A percentile compares a stretch with the other conserved stretches of the same genome.
phyloP scores from a whole-genome alignment of 2,113 vertebrate species.

The Lichenostomus cassidix region DNA sequence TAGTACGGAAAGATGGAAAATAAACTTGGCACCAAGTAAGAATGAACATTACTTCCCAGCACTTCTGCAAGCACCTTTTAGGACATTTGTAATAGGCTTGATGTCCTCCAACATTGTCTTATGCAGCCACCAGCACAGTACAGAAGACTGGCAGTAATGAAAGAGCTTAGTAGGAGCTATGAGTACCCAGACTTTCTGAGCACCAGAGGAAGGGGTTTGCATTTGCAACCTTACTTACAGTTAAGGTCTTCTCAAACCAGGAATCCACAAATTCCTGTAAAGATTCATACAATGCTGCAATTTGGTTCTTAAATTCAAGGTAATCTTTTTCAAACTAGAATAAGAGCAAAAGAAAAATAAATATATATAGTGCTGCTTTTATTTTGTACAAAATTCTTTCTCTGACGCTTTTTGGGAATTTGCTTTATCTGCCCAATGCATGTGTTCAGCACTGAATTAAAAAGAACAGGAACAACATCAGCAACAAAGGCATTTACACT shows the following conservation, averaged over 20 bases:
- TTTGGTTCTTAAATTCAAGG: conserved; percentile 78
- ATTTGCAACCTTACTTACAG: conserved; percentile 71
- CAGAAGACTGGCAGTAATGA: not conserved
- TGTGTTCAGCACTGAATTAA: not conserved
- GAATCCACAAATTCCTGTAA: conserved; percentile 78
- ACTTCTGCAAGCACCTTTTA: not conserved
- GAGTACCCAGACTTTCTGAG: not conserved
- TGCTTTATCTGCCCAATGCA: not conserved
- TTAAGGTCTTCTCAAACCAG: conserved; percentile 72
- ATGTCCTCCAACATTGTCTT: not conserved
- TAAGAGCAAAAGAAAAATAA: not conserved
- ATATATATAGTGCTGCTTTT: not conserved
- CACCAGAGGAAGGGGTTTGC: not conserved
- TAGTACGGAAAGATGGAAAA: not conserved
- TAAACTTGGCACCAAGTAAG: not conserved
- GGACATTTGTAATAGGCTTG: not conserved
- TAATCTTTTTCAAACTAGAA: conserved; percentile 86
- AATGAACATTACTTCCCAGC: not conserved
- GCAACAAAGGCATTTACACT: not conserved
- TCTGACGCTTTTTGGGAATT: not conserved
- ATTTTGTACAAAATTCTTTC: not conserved
- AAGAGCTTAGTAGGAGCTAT: not conserved
- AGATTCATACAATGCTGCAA: conserved; percentile 74
- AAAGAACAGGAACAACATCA: not conserved
- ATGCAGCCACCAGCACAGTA: not conserved